Evolutionary conservation across 2,113 vertebrate genomes (phyloP).

Genomic region (Pollimyrus isidori): DNA sequence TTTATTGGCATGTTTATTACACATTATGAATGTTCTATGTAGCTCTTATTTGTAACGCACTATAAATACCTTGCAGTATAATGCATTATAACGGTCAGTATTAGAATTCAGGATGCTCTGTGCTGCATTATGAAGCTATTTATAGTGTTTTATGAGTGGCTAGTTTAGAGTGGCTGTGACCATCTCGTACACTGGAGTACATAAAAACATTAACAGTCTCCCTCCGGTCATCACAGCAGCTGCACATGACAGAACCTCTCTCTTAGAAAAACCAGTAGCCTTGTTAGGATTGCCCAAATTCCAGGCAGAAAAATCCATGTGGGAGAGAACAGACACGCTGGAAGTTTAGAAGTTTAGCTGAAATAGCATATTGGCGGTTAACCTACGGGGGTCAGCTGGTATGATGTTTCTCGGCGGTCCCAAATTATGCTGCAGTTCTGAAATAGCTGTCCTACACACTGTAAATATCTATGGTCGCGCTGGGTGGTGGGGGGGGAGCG

Average conservation of each 20-base stretch:
- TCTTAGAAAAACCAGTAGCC: not conserved
- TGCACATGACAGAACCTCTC: not conserved
- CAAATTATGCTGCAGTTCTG: constrained; percentile 4
- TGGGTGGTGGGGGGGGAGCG: not conserved
- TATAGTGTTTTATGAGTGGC: no score
- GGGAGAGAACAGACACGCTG: not conserved
- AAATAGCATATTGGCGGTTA: not conserved
- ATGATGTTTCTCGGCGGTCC: not conserved
- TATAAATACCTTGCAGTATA: no score
- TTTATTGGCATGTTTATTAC: no score
- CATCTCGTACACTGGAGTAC: not conserved
- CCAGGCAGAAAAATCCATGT: not conserved
- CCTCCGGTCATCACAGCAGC: not conserved
- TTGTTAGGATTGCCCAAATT: not conserved
- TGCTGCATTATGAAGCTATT: no score
- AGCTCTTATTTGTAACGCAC: no score
- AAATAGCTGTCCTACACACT: constrained; percentile 14
- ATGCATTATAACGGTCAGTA: no score
- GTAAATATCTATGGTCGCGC: constrained; percentile 16
- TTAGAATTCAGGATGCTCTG: no score
- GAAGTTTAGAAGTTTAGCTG: not conserved
- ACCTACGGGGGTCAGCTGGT: not conserved
- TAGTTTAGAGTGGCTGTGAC: not conserved
- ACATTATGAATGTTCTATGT: no score
- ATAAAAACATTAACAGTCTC: not conserved